Evolutionary conservation across 2,888 invertebrate species (phyloP).

Genomic region (Antheraea assamensis): DNA sequence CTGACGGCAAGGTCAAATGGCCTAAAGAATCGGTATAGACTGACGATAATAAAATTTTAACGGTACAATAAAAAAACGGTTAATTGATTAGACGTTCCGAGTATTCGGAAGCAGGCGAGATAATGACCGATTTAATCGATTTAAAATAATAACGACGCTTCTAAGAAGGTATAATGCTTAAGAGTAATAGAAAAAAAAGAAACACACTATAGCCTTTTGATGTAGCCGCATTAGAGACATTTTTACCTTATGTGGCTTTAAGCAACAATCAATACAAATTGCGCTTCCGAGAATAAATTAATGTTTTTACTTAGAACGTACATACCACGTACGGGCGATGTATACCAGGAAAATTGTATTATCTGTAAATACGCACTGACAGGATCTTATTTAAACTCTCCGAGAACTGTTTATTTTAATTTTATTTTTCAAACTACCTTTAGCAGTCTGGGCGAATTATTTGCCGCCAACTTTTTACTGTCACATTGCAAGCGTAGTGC

Average conservation of each 20-base stretch:
- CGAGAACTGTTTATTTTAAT: conserved; percentile 30
- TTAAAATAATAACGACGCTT: conserved; percentile 45
- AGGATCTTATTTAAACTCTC: conserved; percentile 39
- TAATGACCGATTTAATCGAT: conserved; percentile 49
- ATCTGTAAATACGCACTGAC: conserved; percentile 37
- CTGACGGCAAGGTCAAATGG: background rate
- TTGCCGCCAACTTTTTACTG: background rate
- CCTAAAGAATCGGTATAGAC: background rate
- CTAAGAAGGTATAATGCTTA: conserved; percentile 55
- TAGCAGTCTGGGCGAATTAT: background rate
- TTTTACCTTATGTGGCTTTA: conserved; percentile 27
- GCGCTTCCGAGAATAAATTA: conserved; percentile 55
- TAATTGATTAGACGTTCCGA: conserved; percentile 24
- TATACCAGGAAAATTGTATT: conserved; percentile 51
- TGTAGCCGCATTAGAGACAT: conserved; percentile 19
- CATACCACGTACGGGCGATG: conserved; percentile 26
- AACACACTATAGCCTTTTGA: conserved; percentile 29
- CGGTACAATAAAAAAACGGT: background rate
- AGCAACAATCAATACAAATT: conserved; percentile 49
- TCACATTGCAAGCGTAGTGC: background rate
- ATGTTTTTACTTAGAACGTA: conserved; percentile 52
- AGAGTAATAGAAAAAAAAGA: conserved; percentile 46
- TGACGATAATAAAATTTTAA: conserved; percentile 2
- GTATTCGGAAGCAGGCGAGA: conserved; percentile 39
- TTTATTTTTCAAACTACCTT: conserved; percentile 25